Evolutionary conservation across 2,888 invertebrate genomes (phyloP).

Genomic region (Periphyllus acericola): DNA sequence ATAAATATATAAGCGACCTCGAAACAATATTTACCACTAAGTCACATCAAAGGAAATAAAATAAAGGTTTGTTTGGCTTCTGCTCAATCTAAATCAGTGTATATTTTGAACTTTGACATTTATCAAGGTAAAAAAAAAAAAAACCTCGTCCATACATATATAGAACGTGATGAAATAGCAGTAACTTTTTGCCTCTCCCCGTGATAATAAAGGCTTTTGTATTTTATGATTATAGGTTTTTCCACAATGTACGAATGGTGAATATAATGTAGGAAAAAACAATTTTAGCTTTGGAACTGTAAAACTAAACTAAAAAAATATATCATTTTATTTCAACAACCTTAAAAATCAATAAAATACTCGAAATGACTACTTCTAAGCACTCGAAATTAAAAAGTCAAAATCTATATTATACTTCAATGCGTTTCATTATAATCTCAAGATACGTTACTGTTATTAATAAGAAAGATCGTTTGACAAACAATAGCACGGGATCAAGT

Average conservation of each 20-base stretch:
- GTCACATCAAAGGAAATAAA: neutral
- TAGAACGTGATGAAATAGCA: neutral
- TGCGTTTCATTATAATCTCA: too few species aligned
- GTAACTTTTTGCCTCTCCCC: too few species aligned
- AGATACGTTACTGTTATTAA: too few species aligned
- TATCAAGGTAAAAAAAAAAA: neutral
- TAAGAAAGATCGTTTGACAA: too few species aligned
- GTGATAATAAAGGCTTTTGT: slow-evolving; percentile 10
- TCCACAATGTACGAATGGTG: too few species aligned
- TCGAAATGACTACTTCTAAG: neutral
- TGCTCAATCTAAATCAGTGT: neutral
- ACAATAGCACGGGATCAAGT: too few species aligned
- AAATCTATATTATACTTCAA: too few species aligned
- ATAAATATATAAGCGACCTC: neutral
- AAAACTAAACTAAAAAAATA: neutral
- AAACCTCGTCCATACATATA: neutral
- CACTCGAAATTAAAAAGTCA: too few species aligned
- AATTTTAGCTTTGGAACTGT: neutral
- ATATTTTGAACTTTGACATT: neutral
- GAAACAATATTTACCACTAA: neutral
- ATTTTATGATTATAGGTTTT: neutral
- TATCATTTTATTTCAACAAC: neutral
- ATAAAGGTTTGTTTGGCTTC: neutral
- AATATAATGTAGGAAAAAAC: neutral
- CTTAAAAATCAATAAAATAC: neutral